These are phyloP conservation scores for Eriosoma lanigerum DNA, from an alignment of 1,140 invertebrate genomes.

Conservation along the genomic window DNA sequence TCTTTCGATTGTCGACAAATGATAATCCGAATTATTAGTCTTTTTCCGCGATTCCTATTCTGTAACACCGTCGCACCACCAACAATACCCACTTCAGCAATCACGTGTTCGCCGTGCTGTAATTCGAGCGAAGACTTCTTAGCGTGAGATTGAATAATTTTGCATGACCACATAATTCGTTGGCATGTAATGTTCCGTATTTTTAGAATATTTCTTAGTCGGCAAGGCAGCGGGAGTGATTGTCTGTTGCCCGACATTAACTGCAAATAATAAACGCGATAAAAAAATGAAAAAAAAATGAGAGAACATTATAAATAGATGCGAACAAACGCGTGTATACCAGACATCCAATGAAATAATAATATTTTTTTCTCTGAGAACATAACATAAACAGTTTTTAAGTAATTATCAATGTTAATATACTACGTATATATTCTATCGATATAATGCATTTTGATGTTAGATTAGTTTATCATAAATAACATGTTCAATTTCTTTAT, in stretches of 20 bases:
- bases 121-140: background rate
- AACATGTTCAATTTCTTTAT: too few species aligned
- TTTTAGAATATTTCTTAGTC: conserved; percentile 39
- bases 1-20: too few species aligned
- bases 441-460: too few species aligned
- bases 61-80: background rate
- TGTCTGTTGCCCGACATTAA: background rate
- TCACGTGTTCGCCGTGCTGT: background rate
- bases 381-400: too few species aligned
- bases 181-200: conserved; percentile 41
- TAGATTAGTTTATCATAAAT: too few species aligned
- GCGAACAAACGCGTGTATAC: background rate
- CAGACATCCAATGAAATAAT: background rate
- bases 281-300: background rate
- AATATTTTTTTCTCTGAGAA: background rate
- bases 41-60: background rate
- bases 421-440: too few species aligned
- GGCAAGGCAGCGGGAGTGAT: conserved; percentile 32
- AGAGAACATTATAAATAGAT: conserved; percentile 24
- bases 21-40: too few species aligned
- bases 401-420: too few species aligned
- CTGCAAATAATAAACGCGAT: conserved; percentile 39
- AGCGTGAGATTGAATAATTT: conserved; percentile 42
- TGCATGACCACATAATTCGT: conserved; percentile 32
- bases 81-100: too few species aligned